Base-by-base conservation (phyloP, 2,797 vertebrate species). In the Notolabrus celidotus region DNA sequence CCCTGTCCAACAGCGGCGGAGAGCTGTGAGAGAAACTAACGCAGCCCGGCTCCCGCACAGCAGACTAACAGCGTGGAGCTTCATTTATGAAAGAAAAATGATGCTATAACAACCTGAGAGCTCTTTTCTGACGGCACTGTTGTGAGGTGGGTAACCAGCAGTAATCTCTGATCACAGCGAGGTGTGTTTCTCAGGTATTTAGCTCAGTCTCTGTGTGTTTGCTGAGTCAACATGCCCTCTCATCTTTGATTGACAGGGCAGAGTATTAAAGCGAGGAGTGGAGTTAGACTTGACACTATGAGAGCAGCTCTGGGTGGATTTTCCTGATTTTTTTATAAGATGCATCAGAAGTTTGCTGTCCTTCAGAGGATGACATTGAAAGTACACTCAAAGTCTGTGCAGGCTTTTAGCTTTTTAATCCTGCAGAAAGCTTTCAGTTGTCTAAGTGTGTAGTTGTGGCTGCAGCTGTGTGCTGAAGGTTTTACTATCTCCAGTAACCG, bases 121-220 rank as follows among this genome's bases (percentile, higher is more conserved):
- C 51, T 8, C 31, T 59, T 73, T 43, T 54, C 65, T 71, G 25
- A 74, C 6, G 56, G 69, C 59, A 1, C 46, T 25, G 20, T 23
- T 53, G 59, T 38, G 70, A 88, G 80, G 86, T 83, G 83, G 71
- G 81, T 74, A n/a, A n/a, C n/a, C n/a, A n/a, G n/a, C n/a, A n/a
- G n/a, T n/a, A 19, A 56, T 49, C 10, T 67, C 46, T 34, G 1
- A 10, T 62, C 19, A 1, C 9, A 46, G 46, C 16, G 0, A 17
- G 41, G 27, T 43, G 64, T 55, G 45, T 70, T 75, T 41, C 58
- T 20, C 42, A 16, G 58, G 54, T 25, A 17, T 56, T 75, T 29
- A 19, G 10, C 34, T 53, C 11, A 23, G 3, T 45, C 12, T 34
- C 10, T 3, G 16, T 51, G 0, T 47, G 50, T 59, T 39, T 77